Conservation (phyloP, 1,140 invertebrate genomes). For the Pteromalus puparum region DNA sequence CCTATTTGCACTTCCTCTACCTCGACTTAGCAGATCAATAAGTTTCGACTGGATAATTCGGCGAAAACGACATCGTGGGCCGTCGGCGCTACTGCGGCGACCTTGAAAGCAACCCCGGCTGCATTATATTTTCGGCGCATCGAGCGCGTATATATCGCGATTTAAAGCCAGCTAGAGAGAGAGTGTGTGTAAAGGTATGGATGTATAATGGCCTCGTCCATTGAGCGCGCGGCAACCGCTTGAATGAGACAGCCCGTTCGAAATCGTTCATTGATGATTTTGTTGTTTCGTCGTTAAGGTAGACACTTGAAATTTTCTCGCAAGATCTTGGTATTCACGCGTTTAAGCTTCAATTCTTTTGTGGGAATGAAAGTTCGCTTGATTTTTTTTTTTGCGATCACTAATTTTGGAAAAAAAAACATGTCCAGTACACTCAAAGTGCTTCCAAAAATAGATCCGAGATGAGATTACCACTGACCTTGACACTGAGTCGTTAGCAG, state of each 20-base stretch:
- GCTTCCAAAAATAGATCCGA: no score
- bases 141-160: neutral
- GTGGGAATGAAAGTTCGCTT: no score
- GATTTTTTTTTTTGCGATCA: no score
- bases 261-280: constrained; percentile 19
- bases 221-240: neutral
- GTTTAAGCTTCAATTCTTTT: no score
- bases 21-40: neutral
- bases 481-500: no score
- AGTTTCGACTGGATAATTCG: constrained; percentile 9
- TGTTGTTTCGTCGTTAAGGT: neutral
- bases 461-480: no score
- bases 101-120: neutral
- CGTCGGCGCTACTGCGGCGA: neutral
- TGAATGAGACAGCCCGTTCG: constrained; percentile 23
- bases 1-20: neutral
- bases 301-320: neutral
- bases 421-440: no score
- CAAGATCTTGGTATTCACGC: neutral
- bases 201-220: constrained; percentile 21
- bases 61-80: neutral
- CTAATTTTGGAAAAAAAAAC: no score
- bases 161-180: neutral
- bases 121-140: neutral
- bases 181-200: neutral